Conservation (phyloP, 2,888 invertebrate species). For the Xylophagus ater region DNA sequence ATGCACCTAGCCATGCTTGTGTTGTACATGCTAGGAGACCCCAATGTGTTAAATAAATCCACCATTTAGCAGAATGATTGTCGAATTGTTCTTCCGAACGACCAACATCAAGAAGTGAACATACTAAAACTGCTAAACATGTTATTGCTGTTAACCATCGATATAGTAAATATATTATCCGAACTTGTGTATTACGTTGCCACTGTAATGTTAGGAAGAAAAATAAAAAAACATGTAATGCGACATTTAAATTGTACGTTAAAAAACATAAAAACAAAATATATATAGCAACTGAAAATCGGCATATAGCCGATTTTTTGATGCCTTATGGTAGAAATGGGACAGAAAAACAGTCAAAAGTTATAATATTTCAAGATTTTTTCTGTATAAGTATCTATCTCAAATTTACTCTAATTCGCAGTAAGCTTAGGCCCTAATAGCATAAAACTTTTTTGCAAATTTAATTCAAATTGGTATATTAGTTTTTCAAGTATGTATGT, state of each 20-base stretch:
- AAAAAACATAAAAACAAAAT: no score
- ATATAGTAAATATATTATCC: constrained; percentile 39
- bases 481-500: no score
- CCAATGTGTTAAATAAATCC: constrained; percentile 40
- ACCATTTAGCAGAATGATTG: constrained; percentile 40
- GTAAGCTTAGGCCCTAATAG: no score
- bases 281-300: no score
- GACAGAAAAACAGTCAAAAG: constrained; percentile 6
- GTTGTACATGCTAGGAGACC: constrained; percentile 36
- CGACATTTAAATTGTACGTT: no score
- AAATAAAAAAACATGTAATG: constrained; percentile 1
- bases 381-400: no score
- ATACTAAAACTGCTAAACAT: constrained; percentile 38
- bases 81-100: constrained; percentile 39
- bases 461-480: no score
- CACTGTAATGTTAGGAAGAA: constrained; percentile 25
- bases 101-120: constrained; percentile 38
- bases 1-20: constrained; percentile 39
- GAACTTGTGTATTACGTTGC: constrained; percentile 40
- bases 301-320: no score
- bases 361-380: no score
- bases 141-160: constrained; percentile 40
- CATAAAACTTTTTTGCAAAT: no score
- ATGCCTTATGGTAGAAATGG: no score
- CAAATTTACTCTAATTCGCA: no score